Base-by-base conservation (phyloP, 2,113 vertebrate genomes). In the Oncorhynchus nerka region DNA sequence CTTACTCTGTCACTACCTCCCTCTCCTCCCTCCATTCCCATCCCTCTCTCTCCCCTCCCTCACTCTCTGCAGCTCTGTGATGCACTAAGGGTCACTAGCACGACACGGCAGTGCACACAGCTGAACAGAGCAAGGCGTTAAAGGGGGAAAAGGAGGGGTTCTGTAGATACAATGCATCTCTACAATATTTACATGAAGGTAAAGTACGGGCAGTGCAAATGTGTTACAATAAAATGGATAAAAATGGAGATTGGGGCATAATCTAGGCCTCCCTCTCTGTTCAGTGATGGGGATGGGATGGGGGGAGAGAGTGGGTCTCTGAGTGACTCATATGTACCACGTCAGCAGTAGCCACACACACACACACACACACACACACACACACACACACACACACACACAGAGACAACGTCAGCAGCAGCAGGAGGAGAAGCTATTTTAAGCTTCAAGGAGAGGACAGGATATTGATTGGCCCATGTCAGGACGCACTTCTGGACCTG, bases 321-420 rank as follows among this genome's bases (percentile, higher is more conserved):
- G 84, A 75, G 81, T 92, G 91, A 91, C 75, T 91, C 90, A 92
- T 49, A 48, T 90, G 81, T 39, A 79, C 85, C 74, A 87, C 90
- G 83, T 91, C 88, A 91, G 81, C 83, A 77, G 9, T 62, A 91
- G 81, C 83, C 65, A 72, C 78, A 64, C 0, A 39, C 39, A 39
- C 39, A 39, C 39, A 39, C 8, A 39, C 39, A 39, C 39, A 39
- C 39, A 34, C 34, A 34, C 34, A 34, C 34, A 34, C 6, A 34
- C 34, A 34, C 34, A 34, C 32, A 34, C 32, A 34, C 32, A 34
- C 32, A 34, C 32, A 34, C 32, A 34, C 32, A 34, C 32, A 34
- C 32, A 34, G 15, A 19, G 15, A 77, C 83, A 74, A 87, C 90
- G 83, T 91, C 88, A 91, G 81, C 74, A 87, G 12, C 88, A 91